Conservation (phyloP, 2,888 invertebrate genomes). For the Drosophila parthenogenetica region DNA sequence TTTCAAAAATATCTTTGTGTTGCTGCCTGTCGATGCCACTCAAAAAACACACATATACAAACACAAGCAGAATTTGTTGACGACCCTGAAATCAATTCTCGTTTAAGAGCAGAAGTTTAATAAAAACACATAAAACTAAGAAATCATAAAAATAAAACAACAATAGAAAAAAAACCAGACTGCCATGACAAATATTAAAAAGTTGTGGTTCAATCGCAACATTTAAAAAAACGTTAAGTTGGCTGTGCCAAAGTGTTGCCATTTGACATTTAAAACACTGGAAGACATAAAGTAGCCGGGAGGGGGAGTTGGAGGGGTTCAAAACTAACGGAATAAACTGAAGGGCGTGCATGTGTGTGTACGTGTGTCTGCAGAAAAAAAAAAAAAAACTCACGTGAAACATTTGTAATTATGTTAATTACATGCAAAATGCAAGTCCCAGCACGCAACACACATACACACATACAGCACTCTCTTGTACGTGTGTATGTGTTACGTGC, state of each 20-base stretch:
- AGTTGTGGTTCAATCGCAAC: constrained; percentile 17
- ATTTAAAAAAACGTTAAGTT: constrained; percentile 16
- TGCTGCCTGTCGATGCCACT: constrained; percentile 2
- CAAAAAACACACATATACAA: constrained; percentile 5
- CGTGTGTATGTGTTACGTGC: constrained; percentile 12
- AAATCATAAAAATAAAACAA: constrained; percentile 21
- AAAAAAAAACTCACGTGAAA: constrained; percentile 42
- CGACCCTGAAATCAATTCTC: constrained; percentile 72
- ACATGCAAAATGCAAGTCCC: constrained; percentile 55
- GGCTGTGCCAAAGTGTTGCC: neutral
- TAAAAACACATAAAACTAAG: constrained; percentile 16
- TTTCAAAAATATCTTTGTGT: no score
- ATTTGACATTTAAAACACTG: neutral
- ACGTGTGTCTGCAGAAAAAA: constrained; percentile 22
- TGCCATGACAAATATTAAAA: constrained; percentile 46
- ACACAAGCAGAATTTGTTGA: constrained; percentile 29
- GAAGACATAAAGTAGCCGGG: neutral
- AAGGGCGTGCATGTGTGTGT: constrained; percentile 11
- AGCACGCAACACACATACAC: constrained; percentile 38
- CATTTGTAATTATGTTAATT: constrained; percentile 61
- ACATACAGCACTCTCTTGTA: constrained; percentile 2
- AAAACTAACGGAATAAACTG: constrained; percentile 9
- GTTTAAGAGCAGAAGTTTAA: constrained; percentile 47
- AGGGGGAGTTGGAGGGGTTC: no score
- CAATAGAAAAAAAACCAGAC: constrained; percentile 38